Evolutionary conservation across 1,140 invertebrate species (phyloP).

Genomic region (Gonatopus flavifemur): DNA sequence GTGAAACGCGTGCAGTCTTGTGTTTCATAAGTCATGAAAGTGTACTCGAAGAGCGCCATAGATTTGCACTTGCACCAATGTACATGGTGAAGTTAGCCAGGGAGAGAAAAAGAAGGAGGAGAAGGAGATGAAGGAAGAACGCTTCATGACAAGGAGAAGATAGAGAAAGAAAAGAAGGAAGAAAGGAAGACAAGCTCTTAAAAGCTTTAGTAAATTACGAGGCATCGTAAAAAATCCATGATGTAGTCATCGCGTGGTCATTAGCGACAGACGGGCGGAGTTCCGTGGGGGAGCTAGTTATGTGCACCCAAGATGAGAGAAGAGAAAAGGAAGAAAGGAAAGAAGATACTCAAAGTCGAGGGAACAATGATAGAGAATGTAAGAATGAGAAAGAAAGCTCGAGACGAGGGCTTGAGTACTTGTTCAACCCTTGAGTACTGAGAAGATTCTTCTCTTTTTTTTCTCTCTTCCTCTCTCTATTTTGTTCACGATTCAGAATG

Average conservation of each 20-base stretch:
- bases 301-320: background rate
- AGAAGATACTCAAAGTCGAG: no score
- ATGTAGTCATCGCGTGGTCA: constrained; percentile 3
- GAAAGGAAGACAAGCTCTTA: background rate
- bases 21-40: no score
- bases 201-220: constrained; percentile 16
- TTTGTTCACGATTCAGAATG: background rate
- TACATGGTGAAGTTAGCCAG: no score
- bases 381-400: constrained; percentile 9
- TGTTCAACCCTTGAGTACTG: no score
- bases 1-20: no score
- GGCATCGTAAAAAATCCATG: constrained; percentile 14
- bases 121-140: background rate
- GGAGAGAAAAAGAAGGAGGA: no score
- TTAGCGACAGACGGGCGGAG: background rate
- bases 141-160: background rate
- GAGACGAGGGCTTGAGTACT: no score
- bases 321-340: background rate
- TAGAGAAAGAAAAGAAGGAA: no score
- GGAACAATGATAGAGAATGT: background rate
- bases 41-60: no score
- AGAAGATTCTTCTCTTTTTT: no score
- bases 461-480: background rate
- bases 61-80: no score
- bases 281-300: background rate